Conservation (phyloP, 2,797 vertebrate genomes). For the Xerus rutilus region DNA sequence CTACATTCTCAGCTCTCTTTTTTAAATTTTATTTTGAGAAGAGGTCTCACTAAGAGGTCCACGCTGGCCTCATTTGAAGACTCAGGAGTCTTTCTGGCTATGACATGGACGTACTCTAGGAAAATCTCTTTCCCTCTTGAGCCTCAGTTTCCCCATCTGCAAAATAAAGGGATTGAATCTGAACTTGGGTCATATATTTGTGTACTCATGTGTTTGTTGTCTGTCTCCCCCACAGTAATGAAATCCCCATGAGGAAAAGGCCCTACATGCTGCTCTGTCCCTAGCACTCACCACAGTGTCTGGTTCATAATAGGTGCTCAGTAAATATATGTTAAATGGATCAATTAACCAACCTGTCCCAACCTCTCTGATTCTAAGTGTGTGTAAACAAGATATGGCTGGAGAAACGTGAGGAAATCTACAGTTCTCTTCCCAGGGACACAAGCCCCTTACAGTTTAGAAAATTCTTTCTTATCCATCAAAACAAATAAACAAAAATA, state of each 20-base stretch:
- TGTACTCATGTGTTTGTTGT: neutral
- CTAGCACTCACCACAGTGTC: neutral
- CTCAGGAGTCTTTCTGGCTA: neutral
- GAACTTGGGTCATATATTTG: neutral
- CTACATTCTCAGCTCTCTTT: neutral
- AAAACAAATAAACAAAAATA: constrained; percentile 20
- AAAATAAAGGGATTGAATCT: constrained; percentile 5
- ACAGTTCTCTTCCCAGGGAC: neutral
- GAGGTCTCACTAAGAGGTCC: neutral
- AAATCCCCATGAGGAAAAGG: neutral
- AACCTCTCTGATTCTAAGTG: neutral
- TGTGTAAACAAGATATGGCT: neutral
- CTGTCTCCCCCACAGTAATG: neutral
- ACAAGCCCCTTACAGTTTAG: neutral
- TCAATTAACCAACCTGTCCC: neutral
- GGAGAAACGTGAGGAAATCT: constrained; percentile 9
- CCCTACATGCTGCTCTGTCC: neutral
- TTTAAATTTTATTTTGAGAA: neutral
- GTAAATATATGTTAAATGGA: neutral
- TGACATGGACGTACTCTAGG: neutral
- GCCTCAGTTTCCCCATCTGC: neutral
- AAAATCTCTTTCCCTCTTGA: neutral
- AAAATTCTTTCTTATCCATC: constrained; percentile 37
- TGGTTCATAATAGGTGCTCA: neutral
- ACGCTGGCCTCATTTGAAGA: neutral